A percentile compares a stretch with the other conserved stretches of the same genome.
These are phyloP conservation scores for Tachuris rubrigastra DNA, from an alignment of 2,113 vertebrate genomes.

Conservation along the genomic window DNA sequence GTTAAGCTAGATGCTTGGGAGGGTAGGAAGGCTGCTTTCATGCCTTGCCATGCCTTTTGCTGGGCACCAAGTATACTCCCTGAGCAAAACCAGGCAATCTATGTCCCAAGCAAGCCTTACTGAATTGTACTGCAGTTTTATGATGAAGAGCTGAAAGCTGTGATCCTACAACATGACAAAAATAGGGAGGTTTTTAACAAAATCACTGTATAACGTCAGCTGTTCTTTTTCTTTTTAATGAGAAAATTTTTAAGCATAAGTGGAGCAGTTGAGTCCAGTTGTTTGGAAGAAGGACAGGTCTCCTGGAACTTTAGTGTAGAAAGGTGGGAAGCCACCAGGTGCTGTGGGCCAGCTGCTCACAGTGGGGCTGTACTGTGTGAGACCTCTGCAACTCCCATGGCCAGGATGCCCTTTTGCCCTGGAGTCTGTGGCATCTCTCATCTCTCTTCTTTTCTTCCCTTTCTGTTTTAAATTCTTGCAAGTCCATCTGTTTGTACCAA, in stretches of 20 bases:
- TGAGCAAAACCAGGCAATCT: neutral
- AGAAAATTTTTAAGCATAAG: neutral
- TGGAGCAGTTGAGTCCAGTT: neutral
- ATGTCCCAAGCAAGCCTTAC: neutral
- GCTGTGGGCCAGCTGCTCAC: neutral
- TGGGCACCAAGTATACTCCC: neutral
- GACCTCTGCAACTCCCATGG: neutral
- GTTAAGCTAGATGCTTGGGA: neutral
- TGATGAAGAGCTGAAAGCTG: neutral
- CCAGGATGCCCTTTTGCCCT: neutral
- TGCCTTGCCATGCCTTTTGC: neutral
- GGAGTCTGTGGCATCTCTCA: neutral
- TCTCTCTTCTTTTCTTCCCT: neutral
- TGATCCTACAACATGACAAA: neutral
- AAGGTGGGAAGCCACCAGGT: neutral
- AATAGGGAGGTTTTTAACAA: neutral
- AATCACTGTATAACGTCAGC: neutral
- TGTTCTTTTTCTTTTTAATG: neutral
- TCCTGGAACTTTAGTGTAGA: neutral
- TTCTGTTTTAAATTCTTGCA: slow-evolving; percentile 12
- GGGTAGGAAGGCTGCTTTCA: neutral
- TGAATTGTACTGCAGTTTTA: neutral
- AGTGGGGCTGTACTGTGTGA: accelerated
- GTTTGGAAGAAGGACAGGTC: neutral
- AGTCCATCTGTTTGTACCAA: slow-evolving; percentile 29